A percentile compares a stretch with the other conserved stretches of the same genome.
These are phyloP conservation scores for Hemithea aestivaria DNA, from an alignment of 2,888 invertebrate genomes.

Conservation along the genomic window DNA sequence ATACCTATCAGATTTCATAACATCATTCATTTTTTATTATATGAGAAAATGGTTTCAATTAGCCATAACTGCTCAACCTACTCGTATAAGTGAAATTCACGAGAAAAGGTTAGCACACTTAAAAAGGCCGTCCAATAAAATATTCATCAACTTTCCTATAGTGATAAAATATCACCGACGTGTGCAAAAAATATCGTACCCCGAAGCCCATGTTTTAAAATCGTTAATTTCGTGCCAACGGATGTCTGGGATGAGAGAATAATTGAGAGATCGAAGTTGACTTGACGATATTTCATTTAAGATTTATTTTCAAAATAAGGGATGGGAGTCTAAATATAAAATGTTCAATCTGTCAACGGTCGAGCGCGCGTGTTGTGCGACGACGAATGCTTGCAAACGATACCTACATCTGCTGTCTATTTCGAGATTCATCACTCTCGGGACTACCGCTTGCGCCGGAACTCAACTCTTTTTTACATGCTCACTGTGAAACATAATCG, in stretches of 20 bases:
- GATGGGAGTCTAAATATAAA: constrained; percentile 69
- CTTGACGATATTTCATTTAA: constrained; percentile 66
- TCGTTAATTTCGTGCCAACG: constrained; percentile 14
- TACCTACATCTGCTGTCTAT: constrained; percentile 73
- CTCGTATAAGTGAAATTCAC: no score
- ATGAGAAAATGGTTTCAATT: neutral
- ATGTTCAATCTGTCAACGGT: constrained; percentile 76
- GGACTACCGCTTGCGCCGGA: constrained; percentile 64
- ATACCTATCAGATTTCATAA: constrained; percentile 18
- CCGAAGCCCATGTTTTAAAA: neutral
- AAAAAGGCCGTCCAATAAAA: no score
- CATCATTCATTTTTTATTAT: neutral
- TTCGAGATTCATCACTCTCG: constrained; percentile 67
- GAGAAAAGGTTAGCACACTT: no score
- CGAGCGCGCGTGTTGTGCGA: constrained; percentile 72
- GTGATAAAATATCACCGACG: constrained; percentile 1
- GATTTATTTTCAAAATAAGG: constrained; percentile 61
- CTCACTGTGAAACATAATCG: constrained; percentile 40
- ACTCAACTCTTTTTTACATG: constrained; percentile 61
- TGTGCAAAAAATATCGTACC: neutral
- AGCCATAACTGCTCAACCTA: no score
- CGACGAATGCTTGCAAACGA: constrained; percentile 73
- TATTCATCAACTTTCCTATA: constrained; percentile 4
- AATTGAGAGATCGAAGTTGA: constrained; percentile 46
- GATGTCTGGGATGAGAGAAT: constrained; percentile 15